These are phyloP conservation scores for Vireo griseus DNA, from an alignment of 2,797 vertebrate genomes.

Conservation along the genomic window DNA sequence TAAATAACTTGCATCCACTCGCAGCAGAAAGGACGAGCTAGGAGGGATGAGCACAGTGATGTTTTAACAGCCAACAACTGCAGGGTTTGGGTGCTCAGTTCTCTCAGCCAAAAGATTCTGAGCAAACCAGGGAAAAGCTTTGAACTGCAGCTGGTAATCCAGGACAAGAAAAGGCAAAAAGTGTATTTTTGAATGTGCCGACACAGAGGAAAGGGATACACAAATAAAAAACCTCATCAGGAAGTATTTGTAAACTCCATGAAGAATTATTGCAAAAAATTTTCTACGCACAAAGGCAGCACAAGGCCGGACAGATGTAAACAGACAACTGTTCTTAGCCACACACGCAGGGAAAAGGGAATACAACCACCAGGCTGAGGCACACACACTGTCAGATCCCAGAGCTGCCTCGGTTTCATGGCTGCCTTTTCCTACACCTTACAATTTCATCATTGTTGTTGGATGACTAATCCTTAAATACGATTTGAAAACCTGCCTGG, in stretches of 20 bases:
- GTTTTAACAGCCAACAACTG: neutral
- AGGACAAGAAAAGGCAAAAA: neutral
- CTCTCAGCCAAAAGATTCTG: neutral
- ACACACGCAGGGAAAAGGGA: neutral
- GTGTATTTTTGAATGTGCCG: neutral
- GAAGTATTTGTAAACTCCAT: neutral
- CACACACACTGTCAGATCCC: neutral
- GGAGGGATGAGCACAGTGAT: neutral
- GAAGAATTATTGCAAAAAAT: neutral
- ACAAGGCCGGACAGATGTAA: neutral
- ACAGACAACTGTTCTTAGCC: neutral
- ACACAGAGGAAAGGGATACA: neutral
- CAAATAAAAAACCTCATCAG: neutral
- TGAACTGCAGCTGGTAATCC: neutral
- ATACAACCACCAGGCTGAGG: neutral
- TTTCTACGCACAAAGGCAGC: neutral
- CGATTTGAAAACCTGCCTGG: neutral
- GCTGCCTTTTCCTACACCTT: neutral
- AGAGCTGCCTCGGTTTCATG: neutral
- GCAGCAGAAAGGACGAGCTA: neutral
- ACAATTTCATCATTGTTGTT: neutral
- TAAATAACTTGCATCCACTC: neutral
- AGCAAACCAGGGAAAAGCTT: neutral
- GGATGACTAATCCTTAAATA: conserved; percentile 26
- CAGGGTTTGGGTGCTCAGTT: neutral